phyloP scores from a whole-genome alignment of 1,140 invertebrate species.

The Drosophila jambulina region DNA sequence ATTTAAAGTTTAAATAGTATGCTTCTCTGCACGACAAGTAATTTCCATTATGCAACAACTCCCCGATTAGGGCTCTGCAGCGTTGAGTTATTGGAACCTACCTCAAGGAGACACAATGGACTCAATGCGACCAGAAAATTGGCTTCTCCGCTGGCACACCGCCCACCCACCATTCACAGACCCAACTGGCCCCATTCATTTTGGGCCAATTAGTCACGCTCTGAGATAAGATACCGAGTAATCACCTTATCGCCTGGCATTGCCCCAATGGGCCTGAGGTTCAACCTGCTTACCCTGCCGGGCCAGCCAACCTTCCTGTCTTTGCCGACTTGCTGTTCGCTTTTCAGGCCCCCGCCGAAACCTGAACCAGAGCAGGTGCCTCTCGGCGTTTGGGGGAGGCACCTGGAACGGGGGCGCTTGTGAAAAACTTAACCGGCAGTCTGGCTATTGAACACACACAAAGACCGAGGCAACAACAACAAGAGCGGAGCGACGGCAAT shows the following conservation, averaged over 20 bases:
- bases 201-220: conserved; percentile 77
- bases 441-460: conserved; percentile 58
- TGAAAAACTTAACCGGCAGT: conserved; percentile 56
- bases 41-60: conserved; percentile 48
- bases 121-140: conserved; percentile 38
- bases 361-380: conserved; percentile 61
- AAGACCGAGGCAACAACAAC: conserved; percentile 40
- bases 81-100: conserved; percentile 57
- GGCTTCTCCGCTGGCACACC: conserved; percentile 10
- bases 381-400: conserved; percentile 16
- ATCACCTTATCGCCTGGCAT: conserved; percentile 74
- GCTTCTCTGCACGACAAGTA: background rate
- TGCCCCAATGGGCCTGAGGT: conserved; percentile 53
- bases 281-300: conserved; percentile 39
- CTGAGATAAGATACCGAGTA: conserved; percentile 73
- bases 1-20: conserved; percentile 5
- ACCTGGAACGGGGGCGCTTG: conserved; percentile 22
- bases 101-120: conserved; percentile 52
- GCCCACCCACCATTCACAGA: conserved; percentile 20
- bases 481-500: conserved; percentile 54
- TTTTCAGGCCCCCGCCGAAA: conserved; percentile 46
- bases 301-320: conserved; percentile 4
- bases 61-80: conserved; percentile 2
- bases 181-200: conserved; percentile 46
- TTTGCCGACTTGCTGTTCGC: conserved; percentile 23